Base-by-base conservation (phyloP, 2,888 invertebrate genomes). In the Diplazon laetatorius region DNA sequence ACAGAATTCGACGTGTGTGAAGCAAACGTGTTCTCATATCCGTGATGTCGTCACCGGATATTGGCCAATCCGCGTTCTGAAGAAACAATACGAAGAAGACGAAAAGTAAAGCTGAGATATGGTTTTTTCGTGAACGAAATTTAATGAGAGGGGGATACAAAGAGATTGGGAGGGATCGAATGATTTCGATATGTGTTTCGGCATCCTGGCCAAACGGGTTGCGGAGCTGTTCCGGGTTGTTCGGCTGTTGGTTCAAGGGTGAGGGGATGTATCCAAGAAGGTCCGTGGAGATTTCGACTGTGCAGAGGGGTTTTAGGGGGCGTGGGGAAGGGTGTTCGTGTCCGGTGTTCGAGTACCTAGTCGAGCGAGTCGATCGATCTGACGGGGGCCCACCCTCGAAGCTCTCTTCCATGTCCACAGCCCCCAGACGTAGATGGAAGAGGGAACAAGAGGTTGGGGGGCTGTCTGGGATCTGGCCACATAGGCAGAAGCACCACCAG, bases 281-380 rank as follows among this genome's bases (percentile, higher is more conserved):
- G 39, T 62, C 65, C 46, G 52, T 37, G 48, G 18, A 76, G 57
- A 72, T 76, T 78, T 50, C 70, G 46, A 66, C 57, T 60, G 63
- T 48, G n/a, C 55, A 65, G 55, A 46, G 76, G 48, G 55, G 44
- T 72, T 60, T 22, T 50, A 46, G 30, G 12, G 73, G 60, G 69
- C 42, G 76, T 2, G 30, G 30, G 76, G 44, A 60, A 37, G 63
- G 25, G 42, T 63, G 62, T 57, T 25, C 30, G 78, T 79, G 75
- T 79, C 78, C 68, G 78, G 75, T 79, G 68, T 66, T 79, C 78
- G 76, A 79, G 78, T 71, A 79, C 68, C 78, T 72, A 79, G 78
- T 76, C 71, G 78, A 76, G 76, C 72, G 78, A 76, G 72, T 79
- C 78, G 75, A 79, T 79, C 78, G 78, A 79, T 79, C 76, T 71